Conservation (phyloP, 2,888 invertebrate species). For the Mesorhabditis spiculigera region DNA sequence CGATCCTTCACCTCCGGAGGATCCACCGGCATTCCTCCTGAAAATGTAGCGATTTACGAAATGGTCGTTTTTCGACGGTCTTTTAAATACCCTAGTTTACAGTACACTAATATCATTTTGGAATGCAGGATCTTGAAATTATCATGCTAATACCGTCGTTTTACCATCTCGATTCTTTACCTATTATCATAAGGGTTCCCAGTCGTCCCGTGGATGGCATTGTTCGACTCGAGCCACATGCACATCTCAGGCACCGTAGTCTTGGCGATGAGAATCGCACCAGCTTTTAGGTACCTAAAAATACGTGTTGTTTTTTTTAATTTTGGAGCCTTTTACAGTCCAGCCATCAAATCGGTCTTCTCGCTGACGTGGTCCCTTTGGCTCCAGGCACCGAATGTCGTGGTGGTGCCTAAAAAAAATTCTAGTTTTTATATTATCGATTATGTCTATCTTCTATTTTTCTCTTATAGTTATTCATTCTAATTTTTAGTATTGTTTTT, state of each 20-base stretch:
- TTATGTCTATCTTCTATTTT: no score
- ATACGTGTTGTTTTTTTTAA: neutral
- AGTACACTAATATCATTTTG: neutral
- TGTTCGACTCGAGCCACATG: constrained; percentile 4
- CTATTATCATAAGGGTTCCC: neutral
- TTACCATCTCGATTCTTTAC: no score
- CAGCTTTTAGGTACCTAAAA: neutral
- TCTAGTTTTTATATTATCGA: neutral
- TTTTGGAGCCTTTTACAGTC: neutral
- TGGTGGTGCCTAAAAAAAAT: neutral
- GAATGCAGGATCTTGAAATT: neutral
- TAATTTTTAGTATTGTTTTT: no score
- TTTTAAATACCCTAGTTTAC: neutral
- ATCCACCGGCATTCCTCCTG: neutral
- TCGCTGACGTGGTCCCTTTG: neutral
- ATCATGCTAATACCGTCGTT: no score
- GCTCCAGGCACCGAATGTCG: constrained; percentile 3
- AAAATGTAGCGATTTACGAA: neutral
- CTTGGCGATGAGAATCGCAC: neutral
- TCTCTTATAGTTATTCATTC: no score
- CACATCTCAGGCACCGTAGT: neutral
- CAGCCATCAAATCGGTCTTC: neutral
- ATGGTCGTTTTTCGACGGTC: no score
- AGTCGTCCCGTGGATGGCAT: neutral
- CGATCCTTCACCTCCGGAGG: neutral